phyloP scores from a whole-genome alignment of 2,888 invertebrate species.

The Cheilosia soror region DNA sequence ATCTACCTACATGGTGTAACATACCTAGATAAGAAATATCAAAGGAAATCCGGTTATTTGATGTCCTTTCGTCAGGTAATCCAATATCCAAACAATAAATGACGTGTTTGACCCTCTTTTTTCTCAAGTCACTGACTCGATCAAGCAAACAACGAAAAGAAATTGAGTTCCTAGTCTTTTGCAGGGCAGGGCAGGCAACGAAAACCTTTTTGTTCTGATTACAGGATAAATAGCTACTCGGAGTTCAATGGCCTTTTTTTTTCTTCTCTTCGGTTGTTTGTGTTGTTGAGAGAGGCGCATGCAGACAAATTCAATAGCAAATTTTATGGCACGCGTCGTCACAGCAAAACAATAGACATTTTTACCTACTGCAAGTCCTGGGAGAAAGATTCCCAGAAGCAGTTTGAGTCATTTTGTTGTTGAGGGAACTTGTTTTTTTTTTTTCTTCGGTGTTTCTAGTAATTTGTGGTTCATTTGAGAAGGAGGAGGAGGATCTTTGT shows the following conservation, averaged over 20 bases:
- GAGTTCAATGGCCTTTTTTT: slow-evolving; percentile 41
- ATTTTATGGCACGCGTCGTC: slow-evolving; percentile 64
- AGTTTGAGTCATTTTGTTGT: slow-evolving; percentile 21
- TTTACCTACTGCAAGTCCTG: slow-evolving; percentile 8
- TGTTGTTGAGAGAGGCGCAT: slow-evolving; percentile 15
- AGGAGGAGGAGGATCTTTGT: not conserved
- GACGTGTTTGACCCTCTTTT: slow-evolving; percentile 31
- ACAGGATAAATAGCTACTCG: slow-evolving; percentile 16
- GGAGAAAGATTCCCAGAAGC: not conserved
- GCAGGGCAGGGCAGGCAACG: not conserved
- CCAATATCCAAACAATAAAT: slow-evolving; percentile 31
- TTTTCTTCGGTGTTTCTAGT: not conserved
- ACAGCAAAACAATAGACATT: slow-evolving; percentile 51
- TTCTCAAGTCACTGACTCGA: slow-evolving; percentile 38
- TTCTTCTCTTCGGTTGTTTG: not conserved
- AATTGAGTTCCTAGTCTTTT: slow-evolving; percentile 11
- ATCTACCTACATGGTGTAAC: not conserved
- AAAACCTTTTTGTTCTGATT: slow-evolving; percentile 21
- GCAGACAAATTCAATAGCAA: slow-evolving; percentile 64
- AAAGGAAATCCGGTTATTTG: slow-evolving; percentile 53
- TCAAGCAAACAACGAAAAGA: slow-evolving; percentile 26
- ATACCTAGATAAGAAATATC: not conserved
- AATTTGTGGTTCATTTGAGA: not conserved
- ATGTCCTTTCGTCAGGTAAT: slow-evolving; percentile 38
- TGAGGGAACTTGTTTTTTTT: slow-evolving; percentile 5